These are phyloP conservation scores for Psittacus erithacus DNA, from an alignment of 2,113 vertebrate species.

Conservation along the genomic window DNA sequence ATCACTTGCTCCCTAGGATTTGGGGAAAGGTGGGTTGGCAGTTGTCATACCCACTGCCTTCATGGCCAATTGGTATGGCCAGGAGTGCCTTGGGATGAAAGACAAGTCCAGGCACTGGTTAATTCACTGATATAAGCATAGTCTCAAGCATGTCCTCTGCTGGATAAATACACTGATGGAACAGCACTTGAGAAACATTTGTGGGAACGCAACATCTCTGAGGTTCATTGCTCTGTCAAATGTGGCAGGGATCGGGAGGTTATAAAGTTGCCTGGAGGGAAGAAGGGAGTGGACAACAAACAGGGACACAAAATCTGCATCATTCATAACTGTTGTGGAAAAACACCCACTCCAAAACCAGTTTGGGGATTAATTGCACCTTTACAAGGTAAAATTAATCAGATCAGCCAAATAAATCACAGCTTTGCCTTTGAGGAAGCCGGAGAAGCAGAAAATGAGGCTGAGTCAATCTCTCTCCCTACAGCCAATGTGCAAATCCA, in stretches of 20 bases:
- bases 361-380: not conserved
- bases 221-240: not conserved
- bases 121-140: not conserved
- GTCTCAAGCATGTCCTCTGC: not conserved
- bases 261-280: not conserved
- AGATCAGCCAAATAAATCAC: not conserved
- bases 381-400: not conserved
- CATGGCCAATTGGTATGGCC: not conserved
- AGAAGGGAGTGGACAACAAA: not conserved
- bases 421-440: not conserved
- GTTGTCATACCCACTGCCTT: not conserved
- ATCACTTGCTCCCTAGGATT: not conserved
- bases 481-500: not conserved
- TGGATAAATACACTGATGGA: not conserved
- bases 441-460: not conserved
- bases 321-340: rapidly evolving
- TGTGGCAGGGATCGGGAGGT: not conserved
- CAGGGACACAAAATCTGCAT: not conserved
- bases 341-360: not conserved
- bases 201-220: not conserved
- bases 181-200: not conserved
- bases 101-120: not conserved
- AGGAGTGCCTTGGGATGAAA: not conserved
- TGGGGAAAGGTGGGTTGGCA: not conserved
- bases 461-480: not conserved